Evolutionary conservation across 2,797 vertebrate genomes (phyloP).

Genomic region (Enteromius paludinosus): DNA sequence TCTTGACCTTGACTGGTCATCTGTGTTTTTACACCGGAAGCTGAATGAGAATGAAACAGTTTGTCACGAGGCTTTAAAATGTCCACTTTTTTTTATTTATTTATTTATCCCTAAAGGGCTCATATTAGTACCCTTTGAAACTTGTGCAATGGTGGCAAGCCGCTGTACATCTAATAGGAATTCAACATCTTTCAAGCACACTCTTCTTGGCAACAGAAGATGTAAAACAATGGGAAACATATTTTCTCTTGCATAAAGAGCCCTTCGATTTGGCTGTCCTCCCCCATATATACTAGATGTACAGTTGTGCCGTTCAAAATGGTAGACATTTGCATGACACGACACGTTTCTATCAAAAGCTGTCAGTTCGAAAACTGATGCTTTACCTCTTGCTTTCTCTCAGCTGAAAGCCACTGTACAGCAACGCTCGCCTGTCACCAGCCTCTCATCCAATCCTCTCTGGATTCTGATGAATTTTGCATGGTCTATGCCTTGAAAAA

Average conservation of each 20-base stretch:
- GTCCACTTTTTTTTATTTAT: no score
- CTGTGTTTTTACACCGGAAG: neutral
- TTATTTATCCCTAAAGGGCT: neutral
- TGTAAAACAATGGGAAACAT: constrained; percentile 4
- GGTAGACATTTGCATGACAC: constrained; percentile 32
- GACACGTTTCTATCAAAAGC: constrained; percentile 49
- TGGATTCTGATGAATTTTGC: constrained; percentile 71
- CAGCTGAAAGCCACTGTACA: constrained; percentile 23
- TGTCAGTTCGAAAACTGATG: constrained; percentile 43
- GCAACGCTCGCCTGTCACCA: constrained; percentile 25
- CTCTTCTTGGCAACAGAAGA: neutral
- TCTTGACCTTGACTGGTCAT: neutral
- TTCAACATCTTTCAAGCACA: neutral
- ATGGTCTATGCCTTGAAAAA: constrained; percentile 68
- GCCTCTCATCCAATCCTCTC: constrained; percentile 62
- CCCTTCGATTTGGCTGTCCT: constrained; percentile 15
- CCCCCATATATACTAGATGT: neutral
- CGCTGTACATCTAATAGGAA: neutral
- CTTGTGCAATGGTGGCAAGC: no score
- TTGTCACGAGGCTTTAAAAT: neutral
- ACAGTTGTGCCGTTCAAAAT: constrained; percentile 11
- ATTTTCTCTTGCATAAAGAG: neutral
- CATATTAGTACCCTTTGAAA: neutral
- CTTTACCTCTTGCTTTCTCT: constrained; percentile 46
- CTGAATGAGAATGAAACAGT: neutral